Percentiles rank a stretch among this genome's conserved stretches.
Conservation (phyloP, 2,888 invertebrate species). For the Pemphredon lugubris region DNA sequence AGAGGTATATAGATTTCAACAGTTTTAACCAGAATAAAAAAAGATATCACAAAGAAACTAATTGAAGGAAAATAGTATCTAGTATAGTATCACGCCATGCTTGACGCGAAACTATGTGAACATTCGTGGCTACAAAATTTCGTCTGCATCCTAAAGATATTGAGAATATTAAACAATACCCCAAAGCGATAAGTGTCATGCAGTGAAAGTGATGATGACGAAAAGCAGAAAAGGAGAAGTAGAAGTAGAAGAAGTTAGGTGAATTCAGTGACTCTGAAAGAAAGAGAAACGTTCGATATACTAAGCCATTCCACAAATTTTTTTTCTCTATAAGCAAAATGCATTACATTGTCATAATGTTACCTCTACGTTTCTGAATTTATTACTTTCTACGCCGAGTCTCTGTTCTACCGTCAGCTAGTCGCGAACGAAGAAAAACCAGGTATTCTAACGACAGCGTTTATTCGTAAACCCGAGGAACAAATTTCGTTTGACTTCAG, state of each 20-base stretch:
- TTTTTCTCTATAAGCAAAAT: constrained; percentile 20
- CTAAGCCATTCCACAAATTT: constrained; percentile 33
- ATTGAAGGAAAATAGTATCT: too few species aligned
- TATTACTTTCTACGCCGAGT: too few species aligned
- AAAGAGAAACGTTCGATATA: constrained; percentile 64
- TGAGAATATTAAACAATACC: constrained; percentile 39
- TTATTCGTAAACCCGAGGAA: background rate
- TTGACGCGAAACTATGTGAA: too few species aligned
- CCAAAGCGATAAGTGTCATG: constrained; percentile 64
- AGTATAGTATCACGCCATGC: too few species aligned
- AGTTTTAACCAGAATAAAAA: too few species aligned
- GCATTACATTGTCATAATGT: constrained; percentile 11
- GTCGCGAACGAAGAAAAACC: too few species aligned
- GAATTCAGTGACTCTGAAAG: constrained; percentile 71
- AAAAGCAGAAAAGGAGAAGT: constrained; percentile 66
- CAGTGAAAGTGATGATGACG: constrained; percentile 63
- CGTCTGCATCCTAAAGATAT: too few species aligned
- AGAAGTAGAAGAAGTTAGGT: constrained; percentile 60
- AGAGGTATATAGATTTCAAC: too few species aligned
- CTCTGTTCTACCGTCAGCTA: too few species aligned
- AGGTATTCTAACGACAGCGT: background rate
- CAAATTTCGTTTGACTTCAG: constrained; percentile 21
- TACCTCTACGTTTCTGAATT: constrained; percentile 28
- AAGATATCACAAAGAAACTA: too few species aligned
- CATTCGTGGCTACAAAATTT: too few species aligned